Evolutionary conservation across 2,888 invertebrate genomes (phyloP).

Genomic region (Eupithecia vulgata): DNA sequence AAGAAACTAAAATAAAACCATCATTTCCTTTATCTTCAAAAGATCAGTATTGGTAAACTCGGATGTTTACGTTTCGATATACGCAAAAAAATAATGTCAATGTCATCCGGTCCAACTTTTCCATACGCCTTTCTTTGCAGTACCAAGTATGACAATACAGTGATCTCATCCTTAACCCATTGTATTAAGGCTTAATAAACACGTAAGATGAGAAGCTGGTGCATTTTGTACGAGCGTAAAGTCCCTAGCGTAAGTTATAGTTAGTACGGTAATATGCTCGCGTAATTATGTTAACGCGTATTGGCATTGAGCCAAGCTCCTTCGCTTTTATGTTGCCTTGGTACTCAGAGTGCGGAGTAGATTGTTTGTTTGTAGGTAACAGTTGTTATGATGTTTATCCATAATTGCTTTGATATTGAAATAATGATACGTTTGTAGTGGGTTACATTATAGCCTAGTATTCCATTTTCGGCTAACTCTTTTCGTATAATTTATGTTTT

Average conservation of each 20-base stretch:
- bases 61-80: constrained; percentile 27
- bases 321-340: constrained; percentile 49
- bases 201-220: constrained; percentile 44
- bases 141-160: constrained; percentile 44
- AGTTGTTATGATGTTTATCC: constrained; percentile 20
- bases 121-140: constrained; percentile 48
- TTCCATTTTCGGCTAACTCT: background rate
- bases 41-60: constrained; percentile 27
- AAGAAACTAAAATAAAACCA: constrained; percentile 4
- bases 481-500: too few species aligned
- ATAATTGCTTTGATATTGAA: constrained; percentile 18
- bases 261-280: constrained; percentile 42
- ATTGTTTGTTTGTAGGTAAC: constrained; percentile 34
- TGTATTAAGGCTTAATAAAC: constrained; percentile 35
- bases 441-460: background rate
- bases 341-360: constrained; percentile 36
- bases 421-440: background rate
- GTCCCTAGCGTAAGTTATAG: constrained; percentile 27
- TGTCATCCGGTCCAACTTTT: constrained; percentile 42
- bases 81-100: constrained; percentile 46
- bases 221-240: constrained; percentile 44
- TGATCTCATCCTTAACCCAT: constrained; percentile 29
- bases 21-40: background rate
- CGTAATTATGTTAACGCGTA: constrained; percentile 49
- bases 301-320: constrained; percentile 47